Evolutionary conservation across 2,888 invertebrate genomes (phyloP).

Genomic region (Cheilosia vulpina): DNA sequence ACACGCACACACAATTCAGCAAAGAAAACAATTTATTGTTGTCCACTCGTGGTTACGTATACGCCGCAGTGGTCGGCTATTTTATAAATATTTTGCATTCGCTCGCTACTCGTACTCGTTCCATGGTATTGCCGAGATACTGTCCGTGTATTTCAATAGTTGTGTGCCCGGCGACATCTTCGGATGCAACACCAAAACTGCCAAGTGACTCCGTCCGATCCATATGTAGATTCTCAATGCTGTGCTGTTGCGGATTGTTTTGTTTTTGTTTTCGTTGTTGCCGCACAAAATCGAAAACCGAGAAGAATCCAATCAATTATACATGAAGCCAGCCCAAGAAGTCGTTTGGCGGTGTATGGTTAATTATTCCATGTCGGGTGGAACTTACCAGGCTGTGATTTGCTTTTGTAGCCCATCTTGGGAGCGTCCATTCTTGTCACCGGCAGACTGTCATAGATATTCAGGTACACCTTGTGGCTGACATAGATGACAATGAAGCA

Average conservation of each 20-base stretch:
- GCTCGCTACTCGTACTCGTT: conserved; percentile 5
- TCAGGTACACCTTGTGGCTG: conserved; percentile 81
- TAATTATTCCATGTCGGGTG: conserved; percentile 68
- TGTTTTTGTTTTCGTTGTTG: neutral
- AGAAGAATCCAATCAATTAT: conserved; percentile 65
- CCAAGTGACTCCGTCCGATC: conserved; percentile 59
- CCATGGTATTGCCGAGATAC: conserved; percentile 67
- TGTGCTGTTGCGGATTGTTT: conserved; percentile 49
- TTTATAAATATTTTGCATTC: neutral
- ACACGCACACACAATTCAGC: neutral
- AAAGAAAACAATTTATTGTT: neutral
- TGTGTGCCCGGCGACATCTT: conserved; percentile 35
- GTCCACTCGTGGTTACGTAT: conserved; percentile 59
- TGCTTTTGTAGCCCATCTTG: conserved; percentile 45
- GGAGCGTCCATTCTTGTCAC: conserved; percentile 65
- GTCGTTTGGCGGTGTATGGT: conserved; percentile 27
- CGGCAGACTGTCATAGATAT: conserved; percentile 81
- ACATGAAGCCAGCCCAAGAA: conserved; percentile 51
- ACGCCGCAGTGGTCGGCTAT: conserved; percentile 37
- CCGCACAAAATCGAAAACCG: conserved; percentile 33
- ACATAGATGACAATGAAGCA: conserved; percentile 82
- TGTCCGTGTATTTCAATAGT: conserved; percentile 57
- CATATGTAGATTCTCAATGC: conserved; percentile 68
- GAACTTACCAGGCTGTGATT: conserved; percentile 64
- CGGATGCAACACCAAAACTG: conserved; percentile 52